A percentile compares a stretch with the other conserved stretches of the same genome.
These are phyloP conservation scores for Carlito syrichta DNA, from an alignment of 2,113 vertebrate genomes.

Conservation along the genomic window DNA sequence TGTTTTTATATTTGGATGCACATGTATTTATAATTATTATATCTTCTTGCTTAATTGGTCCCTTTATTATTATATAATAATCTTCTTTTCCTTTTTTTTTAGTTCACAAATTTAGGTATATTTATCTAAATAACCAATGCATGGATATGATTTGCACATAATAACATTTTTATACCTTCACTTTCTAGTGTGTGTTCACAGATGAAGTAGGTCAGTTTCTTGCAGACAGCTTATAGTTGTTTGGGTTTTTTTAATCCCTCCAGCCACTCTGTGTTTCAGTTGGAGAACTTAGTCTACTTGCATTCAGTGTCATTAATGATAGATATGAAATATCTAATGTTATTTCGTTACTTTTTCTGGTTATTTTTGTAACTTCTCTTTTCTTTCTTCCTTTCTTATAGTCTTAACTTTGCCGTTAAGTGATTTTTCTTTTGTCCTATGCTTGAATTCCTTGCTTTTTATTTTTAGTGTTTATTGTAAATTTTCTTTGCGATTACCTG, in stretches of 20 bases:
- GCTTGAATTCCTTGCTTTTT: not conserved
- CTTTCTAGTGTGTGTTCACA: not conserved
- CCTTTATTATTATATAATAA: not conserved
- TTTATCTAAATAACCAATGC: not conserved
- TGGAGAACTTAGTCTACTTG: not conserved
- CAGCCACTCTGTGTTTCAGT: not conserved
- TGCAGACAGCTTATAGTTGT: not conserved
- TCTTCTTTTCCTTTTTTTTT: not conserved
- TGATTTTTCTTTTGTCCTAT: too few species aligned
- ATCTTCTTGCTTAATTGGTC: not conserved
- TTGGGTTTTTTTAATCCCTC: not conserved
- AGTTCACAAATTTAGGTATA: not conserved
- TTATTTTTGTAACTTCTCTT: not conserved
- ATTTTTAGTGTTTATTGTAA: not conserved
- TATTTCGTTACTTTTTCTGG: not conserved
- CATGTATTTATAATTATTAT: not conserved
- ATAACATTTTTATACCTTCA: not conserved
- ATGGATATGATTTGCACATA: too few species aligned
- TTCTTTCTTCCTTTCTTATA: not conserved
- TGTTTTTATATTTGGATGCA: not conserved
- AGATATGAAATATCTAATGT: not conserved
- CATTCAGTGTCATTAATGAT: not conserved
- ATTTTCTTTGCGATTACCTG: not conserved
- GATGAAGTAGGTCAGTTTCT: not conserved
- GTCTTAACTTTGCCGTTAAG: not conserved